Percentiles rank a stretch among this genome's conserved stretches.
phyloP scores from a whole-genome alignment of 2,888 invertebrate species.

The Pharmacophagus antenor region DNA sequence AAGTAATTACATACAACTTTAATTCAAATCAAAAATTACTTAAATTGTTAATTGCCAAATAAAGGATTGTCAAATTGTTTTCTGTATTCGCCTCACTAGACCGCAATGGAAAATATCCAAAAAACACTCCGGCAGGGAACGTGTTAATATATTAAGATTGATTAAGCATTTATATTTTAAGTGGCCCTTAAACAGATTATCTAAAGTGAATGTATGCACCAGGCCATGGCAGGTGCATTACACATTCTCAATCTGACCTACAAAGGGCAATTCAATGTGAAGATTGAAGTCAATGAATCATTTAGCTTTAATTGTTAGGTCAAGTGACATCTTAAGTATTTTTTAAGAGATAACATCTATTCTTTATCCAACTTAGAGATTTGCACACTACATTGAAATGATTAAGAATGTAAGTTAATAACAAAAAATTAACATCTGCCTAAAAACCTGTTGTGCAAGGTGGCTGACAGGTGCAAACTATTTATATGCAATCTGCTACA shows the following conservation, averaged over 20 bases:
- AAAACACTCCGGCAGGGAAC: too few relatives aligned
- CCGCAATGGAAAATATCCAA: too few relatives aligned
- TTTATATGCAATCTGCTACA: conserved; percentile 19
- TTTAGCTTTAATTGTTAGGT: conserved; percentile 25
- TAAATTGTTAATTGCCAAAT: too few relatives aligned
- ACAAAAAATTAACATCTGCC: conserved; percentile 25
- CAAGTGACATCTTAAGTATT: conserved; percentile 3
- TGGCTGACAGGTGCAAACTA: conserved; percentile 22
- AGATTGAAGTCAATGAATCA: conserved; percentile 23
- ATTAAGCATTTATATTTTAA: conserved; percentile 2
- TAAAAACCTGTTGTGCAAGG: conserved; percentile 21
- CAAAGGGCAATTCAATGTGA: conserved; percentile 14
- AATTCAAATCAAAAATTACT: too few relatives aligned
- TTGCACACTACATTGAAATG: background rate
- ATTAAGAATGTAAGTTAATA: conserved; percentile 1
- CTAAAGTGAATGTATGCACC: conserved; percentile 3
- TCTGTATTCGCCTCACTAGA: too few relatives aligned
- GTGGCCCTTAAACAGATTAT: conserved; percentile 2
- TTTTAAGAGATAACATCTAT: background rate
- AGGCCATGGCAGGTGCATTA: conserved; percentile 23
- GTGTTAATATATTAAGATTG: background rate
- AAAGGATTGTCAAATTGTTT: too few relatives aligned
- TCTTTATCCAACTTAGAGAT: background rate
- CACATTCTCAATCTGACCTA: conserved; percentile 24
- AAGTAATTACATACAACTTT: too few relatives aligned